Conservation (phyloP, 2,113 vertebrate species). For the Leucosticte australis region DNA sequence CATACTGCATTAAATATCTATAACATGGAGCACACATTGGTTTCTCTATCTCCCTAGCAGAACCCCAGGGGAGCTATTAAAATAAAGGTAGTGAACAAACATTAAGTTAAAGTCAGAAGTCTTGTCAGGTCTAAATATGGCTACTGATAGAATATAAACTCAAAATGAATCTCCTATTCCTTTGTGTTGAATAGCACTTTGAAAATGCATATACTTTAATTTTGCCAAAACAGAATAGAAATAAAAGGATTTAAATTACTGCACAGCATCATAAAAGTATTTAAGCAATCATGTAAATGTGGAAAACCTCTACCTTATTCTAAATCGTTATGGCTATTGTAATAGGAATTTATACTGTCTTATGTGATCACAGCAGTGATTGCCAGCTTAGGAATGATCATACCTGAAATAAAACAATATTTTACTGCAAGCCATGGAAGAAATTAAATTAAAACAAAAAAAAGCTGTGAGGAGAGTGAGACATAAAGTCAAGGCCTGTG, state of each 20-base stretch:
- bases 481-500: neutral
- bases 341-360: neutral
- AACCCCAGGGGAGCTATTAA: neutral
- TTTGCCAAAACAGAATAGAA: neutral
- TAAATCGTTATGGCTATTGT: neutral
- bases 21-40: neutral
- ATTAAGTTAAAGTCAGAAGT: neutral
- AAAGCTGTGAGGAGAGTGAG: neutral
- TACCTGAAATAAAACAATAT: neutral
- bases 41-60: neutral
- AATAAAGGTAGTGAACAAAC: neutral
- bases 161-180: neutral
- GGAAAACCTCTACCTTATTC: neutral
- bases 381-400: neutral
- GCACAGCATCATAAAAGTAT: neutral
- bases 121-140: neutral
- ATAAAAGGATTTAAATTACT: neutral
- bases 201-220: constrained; percentile 2
- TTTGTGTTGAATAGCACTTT: neutral
- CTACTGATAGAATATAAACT: neutral
- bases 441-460: neutral
- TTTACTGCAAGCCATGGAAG: neutral
- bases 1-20: neutral
- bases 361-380: neutral
- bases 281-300: constrained; percentile 1